Evolutionary conservation across 30 jellyfish, hydroid and myxozoan species (phyloP).

Genomic region (Sanderia malayensis): DNA sequence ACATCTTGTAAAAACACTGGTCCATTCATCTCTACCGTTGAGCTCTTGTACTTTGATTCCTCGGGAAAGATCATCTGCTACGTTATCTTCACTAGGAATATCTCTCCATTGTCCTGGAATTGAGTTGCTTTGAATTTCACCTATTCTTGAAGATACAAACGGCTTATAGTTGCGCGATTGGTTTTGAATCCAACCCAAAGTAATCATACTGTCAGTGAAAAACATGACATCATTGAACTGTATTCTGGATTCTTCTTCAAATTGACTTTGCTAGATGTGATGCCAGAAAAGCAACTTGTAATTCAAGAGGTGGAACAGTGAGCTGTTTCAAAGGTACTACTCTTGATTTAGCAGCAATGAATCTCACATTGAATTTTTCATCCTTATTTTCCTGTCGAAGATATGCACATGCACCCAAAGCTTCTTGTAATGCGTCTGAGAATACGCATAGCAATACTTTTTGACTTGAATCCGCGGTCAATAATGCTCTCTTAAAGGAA

Average conservation of each 20-base stretch:
- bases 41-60: constrained; percentile 48
- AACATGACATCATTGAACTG: constrained; percentile 22
- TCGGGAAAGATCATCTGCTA: constrained; percentile 58
- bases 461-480: background rate
- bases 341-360: background rate
- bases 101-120: constrained; percentile 53
- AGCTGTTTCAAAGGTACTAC: constrained; percentile 11
- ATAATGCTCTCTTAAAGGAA: background rate
- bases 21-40: constrained; percentile 32
- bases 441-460: background rate
- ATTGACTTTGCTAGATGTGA: constrained; percentile 38
- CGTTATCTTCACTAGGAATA: constrained; percentile 23
- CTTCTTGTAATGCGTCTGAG: background rate
- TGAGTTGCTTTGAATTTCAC: constrained; percentile 48
- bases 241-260: constrained; percentile 43
- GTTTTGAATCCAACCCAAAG: constrained; percentile 47
- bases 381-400: background rate
- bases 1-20: constrained; percentile 18
- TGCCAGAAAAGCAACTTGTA: constrained; percentile 5
- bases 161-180: constrained; percentile 46
- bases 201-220: constrained; percentile 39
- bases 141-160: constrained; percentile 53
- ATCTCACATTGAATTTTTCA: background rate
- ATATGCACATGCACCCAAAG: background rate
- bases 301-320: background rate